A percentile compares a stretch with the other conserved stretches of the same genome.
Conservation (phyloP, 1,140 invertebrate species). For the Arion vulgaris region DNA sequence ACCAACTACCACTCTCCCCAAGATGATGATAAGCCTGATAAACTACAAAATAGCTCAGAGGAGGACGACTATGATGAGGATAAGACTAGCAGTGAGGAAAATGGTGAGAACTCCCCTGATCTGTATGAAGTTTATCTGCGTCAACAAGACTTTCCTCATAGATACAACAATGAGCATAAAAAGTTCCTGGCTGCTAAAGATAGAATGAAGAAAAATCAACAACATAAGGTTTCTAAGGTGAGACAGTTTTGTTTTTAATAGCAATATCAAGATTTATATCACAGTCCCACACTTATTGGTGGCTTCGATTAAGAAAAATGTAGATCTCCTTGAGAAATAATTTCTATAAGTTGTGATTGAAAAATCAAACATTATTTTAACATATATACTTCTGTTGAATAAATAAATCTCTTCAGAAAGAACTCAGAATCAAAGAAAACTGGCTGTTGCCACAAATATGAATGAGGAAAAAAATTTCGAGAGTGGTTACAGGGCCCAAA, state of each 20-base stretch:
- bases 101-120: slow-evolving; percentile 30
- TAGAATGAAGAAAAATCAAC: slow-evolving; percentile 59
- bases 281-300: too few relatives aligned
- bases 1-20: slow-evolving; percentile 30
- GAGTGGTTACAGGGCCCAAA: too few relatives aligned
- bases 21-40: slow-evolving; percentile 37
- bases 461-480: too few relatives aligned
- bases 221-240: slow-evolving; percentile 64
- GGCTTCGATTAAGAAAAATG: too few relatives aligned
- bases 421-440: too few relatives aligned
- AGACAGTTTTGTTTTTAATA: background rate
- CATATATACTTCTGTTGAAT: too few relatives aligned
- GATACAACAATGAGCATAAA: slow-evolving; percentile 62
- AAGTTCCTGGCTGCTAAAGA: slow-evolving; percentile 59
- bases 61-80: slow-evolving; percentile 38
- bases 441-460: too few relatives aligned
- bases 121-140: slow-evolving; percentile 45
- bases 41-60: slow-evolving; percentile 12
- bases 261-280: background rate
- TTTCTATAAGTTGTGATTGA: too few relatives aligned
- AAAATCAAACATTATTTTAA: too few relatives aligned
- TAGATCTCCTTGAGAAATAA: too few relatives aligned
- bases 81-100: background rate
- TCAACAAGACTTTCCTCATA: slow-evolving; percentile 42
- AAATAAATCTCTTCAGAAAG: too few relatives aligned